Evolutionary conservation across 2,888 invertebrate genomes (phyloP).

Genomic region (Hecatera dysodea): DNA sequence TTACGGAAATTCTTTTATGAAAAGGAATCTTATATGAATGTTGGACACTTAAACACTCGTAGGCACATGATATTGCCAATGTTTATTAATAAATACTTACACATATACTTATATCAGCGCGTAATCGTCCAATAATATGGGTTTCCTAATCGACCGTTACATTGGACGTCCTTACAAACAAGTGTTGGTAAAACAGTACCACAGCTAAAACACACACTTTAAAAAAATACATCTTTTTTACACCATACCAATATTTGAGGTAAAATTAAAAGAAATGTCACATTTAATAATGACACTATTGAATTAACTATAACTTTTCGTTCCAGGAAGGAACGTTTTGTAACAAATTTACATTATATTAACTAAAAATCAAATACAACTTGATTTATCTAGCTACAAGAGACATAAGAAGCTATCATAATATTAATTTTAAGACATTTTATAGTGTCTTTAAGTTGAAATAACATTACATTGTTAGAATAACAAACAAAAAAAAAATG

Average conservation of each 20-base stretch:
- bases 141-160: conserved; percentile 16
- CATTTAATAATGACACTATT: conserved; percentile 11
- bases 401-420: conserved; percentile 38
- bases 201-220: conserved; percentile 36
- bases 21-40: conserved; percentile 1
- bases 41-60: not conserved
- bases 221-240: conserved; percentile 40
- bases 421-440: conserved; percentile 26
- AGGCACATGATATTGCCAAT: conserved; percentile 44
- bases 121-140: not conserved
- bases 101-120: not conserved
- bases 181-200: conserved; percentile 30
- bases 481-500: conserved; percentile 24
- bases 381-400: conserved; percentile 49
- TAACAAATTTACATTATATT: conserved; percentile 12
- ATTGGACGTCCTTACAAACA: not conserved
- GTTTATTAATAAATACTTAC: conserved; percentile 4
- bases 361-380: conserved; percentile 43
- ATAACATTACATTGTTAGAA: conserved; percentile 20
- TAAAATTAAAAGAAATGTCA: conserved; percentile 28
- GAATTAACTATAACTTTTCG: not conserved
- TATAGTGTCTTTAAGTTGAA: conserved; percentile 34
- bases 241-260: conserved; percentile 23
- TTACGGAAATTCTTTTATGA: conserved; percentile 10
- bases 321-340: conserved; percentile 10